Evolutionary conservation across 2,113 vertebrate species (phyloP).

Genomic region (Excalfactoria chinensis): DNA sequence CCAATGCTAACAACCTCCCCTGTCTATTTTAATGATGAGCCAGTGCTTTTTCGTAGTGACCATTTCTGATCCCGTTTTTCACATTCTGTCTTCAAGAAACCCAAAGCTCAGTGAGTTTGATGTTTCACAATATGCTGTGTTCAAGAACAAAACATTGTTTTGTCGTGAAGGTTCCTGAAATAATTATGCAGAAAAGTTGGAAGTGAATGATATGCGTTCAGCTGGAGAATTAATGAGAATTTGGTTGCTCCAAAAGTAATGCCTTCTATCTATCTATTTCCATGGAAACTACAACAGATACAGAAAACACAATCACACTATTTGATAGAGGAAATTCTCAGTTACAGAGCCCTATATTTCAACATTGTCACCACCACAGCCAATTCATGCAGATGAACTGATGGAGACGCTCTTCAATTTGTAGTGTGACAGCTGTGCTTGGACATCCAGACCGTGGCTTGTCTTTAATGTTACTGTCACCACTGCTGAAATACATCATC

Average conservation of each 20-base stretch:
- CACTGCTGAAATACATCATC: neutral
- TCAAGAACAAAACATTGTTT: neutral
- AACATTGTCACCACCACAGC: neutral
- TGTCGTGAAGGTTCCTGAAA: neutral
- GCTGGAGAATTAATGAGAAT: neutral
- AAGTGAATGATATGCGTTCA: neutral
- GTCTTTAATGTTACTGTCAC: neutral
- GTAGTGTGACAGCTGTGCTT: neutral
- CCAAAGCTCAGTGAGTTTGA: neutral
- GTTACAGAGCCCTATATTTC: neutral
- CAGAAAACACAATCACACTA: neutral
- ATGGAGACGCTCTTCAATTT: neutral
- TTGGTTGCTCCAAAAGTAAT: neutral
- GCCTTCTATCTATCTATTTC: neutral
- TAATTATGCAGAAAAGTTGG: neutral
- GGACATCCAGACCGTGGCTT: neutral
- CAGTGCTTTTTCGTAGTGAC: neutral
- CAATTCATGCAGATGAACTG: neutral
- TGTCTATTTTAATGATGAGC: neutral
- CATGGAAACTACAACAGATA: neutral
- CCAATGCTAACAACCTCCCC: neutral
- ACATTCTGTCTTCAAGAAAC: neutral
- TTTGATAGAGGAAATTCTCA: neutral
- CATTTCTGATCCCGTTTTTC: neutral
- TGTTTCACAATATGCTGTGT: neutral